Conservation (phyloP, 2,797 vertebrate genomes). For the Notolepis coatsorum region DNA sequence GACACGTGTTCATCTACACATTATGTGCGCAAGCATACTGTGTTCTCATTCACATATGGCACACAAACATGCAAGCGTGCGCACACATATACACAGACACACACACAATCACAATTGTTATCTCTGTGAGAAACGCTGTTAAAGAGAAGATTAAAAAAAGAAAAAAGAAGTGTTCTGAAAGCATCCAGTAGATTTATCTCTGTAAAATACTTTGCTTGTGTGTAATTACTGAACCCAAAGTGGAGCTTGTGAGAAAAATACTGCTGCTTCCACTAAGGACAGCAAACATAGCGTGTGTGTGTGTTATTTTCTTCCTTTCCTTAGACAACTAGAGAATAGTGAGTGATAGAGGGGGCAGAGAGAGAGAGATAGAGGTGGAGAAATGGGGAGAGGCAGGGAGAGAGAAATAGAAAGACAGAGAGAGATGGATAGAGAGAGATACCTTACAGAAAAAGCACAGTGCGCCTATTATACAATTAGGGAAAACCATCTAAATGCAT, state of each 20-base stretch:
- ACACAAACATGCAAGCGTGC: too few relatives aligned
- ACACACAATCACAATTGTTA: slow-evolving; percentile 53
- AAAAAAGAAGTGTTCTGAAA: slow-evolving; percentile 48
- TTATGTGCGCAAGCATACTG: too few relatives aligned
- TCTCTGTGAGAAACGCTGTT: slow-evolving; percentile 59
- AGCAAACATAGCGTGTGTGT: slow-evolving; percentile 22
- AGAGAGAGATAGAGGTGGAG: slow-evolving; percentile 15
- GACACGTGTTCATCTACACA: too few relatives aligned
- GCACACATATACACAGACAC: background rate
- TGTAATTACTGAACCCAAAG: slow-evolving; percentile 71
- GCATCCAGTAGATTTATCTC: slow-evolving; percentile 68
- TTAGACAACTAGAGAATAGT: slow-evolving; percentile 48
- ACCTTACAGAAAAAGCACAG: too few relatives aligned
- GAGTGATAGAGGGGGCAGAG: slow-evolving; percentile 8
- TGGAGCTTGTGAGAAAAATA: slow-evolving; percentile 63
- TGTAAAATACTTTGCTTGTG: slow-evolving; percentile 64
- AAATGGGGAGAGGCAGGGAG: slow-evolving; percentile 1
- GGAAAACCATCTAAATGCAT: too few relatives aligned
- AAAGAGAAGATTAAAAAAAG: slow-evolving; percentile 56
- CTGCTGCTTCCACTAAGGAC: slow-evolving; percentile 47
- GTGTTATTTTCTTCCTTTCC: slow-evolving; percentile 30
- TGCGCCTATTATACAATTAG: too few relatives aligned
- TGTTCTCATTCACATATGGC: background rate
- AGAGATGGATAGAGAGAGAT: too few relatives aligned
- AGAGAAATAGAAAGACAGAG: too few relatives aligned